Conservation (phyloP, 2,113 vertebrate species). For the Mungos mungo region DNA sequence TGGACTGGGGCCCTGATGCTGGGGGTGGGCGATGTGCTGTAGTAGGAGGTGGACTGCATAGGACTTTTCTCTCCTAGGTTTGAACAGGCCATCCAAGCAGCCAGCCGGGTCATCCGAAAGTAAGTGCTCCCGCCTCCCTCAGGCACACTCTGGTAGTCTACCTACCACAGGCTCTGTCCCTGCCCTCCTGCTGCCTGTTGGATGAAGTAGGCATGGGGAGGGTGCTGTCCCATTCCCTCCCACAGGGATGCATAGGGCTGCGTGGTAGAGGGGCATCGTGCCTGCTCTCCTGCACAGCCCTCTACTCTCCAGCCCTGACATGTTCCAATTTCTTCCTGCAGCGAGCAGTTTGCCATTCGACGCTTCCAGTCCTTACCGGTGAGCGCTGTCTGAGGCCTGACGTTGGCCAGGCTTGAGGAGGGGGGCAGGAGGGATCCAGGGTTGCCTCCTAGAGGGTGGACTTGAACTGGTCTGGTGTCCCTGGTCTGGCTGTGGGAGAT, state of each 20-base stretch:
- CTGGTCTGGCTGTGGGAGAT: background rate
- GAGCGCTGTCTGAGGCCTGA: conserved; percentile 64
- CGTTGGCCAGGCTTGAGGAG: background rate
- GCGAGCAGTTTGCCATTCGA: conserved; percentile 86
- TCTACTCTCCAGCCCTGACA: background rate
- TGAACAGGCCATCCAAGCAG: conserved; percentile 85
- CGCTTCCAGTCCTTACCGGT: conserved; percentile 93
- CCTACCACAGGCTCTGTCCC: background rate
- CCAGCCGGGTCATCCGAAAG: conserved; percentile 82
- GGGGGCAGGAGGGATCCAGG: background rate
- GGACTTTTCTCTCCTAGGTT: conserved; percentile 84
- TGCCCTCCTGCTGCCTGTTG: accelerated
- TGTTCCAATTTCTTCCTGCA: conserved; percentile 45
- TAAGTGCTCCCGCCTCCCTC: conserved; percentile 80
- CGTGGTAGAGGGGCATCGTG: background rate
- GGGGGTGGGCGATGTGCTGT: background rate
- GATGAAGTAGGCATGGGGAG: background rate
- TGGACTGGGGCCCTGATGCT: background rate
- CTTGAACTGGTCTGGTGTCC: background rate
- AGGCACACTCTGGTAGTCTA: background rate
- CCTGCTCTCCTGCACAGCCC: background rate
- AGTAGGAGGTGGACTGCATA: background rate
- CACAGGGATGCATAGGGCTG: background rate
- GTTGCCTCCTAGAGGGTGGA: background rate
- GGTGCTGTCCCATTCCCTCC: background rate